These are phyloP conservation scores for Artibeus jamaicensis DNA, from an alignment of 2,797 vertebrate species.

Conservation along the genomic window DNA sequence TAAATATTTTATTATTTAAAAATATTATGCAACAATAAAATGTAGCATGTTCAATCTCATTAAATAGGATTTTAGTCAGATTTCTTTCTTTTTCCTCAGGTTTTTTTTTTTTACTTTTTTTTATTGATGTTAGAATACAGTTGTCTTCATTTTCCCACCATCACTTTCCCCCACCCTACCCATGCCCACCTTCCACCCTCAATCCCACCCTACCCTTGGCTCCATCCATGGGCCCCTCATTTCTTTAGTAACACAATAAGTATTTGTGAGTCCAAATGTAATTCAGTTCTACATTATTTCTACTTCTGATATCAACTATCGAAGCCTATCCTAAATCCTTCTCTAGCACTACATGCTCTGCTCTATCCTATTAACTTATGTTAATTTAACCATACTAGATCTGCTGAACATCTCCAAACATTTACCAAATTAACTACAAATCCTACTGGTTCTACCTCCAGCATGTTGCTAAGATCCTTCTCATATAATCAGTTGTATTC, in stretches of 20 bases:
- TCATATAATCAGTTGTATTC: background rate
- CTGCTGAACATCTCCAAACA: background rate
- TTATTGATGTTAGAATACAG: too few relatives aligned
- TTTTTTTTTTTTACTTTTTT: too few relatives aligned
- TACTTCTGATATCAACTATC: background rate
- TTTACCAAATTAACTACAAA: background rate
- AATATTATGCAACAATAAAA: background rate
- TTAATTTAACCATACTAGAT: background rate
- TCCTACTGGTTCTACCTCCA: background rate
- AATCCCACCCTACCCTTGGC: too few relatives aligned
- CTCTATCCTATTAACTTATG: background rate
- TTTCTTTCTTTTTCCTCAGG: background rate
- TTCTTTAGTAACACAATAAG: background rate
- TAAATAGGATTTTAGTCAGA: background rate
- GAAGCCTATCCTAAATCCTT: background rate
- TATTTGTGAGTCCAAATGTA: background rate
- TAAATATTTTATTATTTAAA: background rate
- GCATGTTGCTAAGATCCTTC: background rate
- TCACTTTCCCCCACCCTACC: too few relatives aligned
- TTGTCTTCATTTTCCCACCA: too few relatives aligned
- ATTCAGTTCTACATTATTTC: background rate
- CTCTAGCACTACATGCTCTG: background rate
- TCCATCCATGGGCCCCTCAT: too few relatives aligned
- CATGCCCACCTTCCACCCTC: too few relatives aligned
- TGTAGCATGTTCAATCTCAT: background rate